Percentiles rank a stretch among this genome's conserved stretches.
phyloP scores from a whole-genome alignment of 2,888 invertebrate species.

The Caradrina kadenii region DNA sequence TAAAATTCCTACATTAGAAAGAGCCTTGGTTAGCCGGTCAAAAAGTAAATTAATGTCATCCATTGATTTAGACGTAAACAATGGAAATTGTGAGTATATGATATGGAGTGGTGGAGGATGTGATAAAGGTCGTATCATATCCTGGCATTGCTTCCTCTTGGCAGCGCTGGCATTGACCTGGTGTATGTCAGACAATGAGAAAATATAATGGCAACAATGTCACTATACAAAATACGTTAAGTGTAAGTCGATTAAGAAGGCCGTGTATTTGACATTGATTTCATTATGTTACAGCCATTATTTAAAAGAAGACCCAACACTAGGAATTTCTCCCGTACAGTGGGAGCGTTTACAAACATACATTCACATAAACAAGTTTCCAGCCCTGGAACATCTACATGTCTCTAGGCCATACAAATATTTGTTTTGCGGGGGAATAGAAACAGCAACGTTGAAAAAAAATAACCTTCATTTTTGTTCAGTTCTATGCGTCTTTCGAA shows the following conservation, averaged over 20 bases:
- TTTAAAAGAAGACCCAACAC: too few relatives aligned
- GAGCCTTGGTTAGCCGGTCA: not conserved
- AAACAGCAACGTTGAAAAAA: too few relatives aligned
- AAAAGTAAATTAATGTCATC: not conserved
- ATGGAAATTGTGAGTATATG: slow-evolving; percentile 16
- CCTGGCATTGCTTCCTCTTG: slow-evolving; percentile 37
- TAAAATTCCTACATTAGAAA: too few relatives aligned
- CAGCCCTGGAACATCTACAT: too few relatives aligned
- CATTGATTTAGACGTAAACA: slow-evolving; percentile 44
- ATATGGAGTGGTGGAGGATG: slow-evolving; percentile 43
- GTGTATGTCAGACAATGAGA: slow-evolving; percentile 27
- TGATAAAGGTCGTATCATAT: slow-evolving; percentile 56
- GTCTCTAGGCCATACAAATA: too few relatives aligned
- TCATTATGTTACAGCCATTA: not conserved
- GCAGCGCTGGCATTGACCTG: slow-evolving; percentile 50
- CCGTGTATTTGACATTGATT: not conserved
- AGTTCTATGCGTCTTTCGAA: not conserved
- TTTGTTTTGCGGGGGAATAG: too few relatives aligned
- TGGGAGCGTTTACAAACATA: too few relatives aligned
- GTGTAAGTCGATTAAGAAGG: slow-evolving; percentile 9
- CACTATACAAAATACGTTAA: slow-evolving; percentile 7
- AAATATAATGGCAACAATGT: slow-evolving; percentile 8
- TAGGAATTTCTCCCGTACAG: too few relatives aligned
- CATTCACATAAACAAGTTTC: too few relatives aligned
- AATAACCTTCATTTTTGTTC: too few relatives aligned